Conservation (phyloP, 2,113 vertebrate genomes). For the Strigops habroptila region DNA sequence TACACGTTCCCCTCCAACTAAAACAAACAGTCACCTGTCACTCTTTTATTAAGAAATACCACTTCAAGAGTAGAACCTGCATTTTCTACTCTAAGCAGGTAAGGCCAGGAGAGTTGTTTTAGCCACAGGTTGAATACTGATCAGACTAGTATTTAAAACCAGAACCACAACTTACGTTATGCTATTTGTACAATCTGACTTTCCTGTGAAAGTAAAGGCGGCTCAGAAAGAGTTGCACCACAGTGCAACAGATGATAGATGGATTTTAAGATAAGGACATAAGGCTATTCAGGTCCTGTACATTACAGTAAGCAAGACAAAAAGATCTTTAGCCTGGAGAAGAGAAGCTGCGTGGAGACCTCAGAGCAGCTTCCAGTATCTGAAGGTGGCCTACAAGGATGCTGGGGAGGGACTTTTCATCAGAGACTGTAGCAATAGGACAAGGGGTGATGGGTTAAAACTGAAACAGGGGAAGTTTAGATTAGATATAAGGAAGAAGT, state of each 20-base stretch:
- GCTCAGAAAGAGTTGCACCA: neutral
- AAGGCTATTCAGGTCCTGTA: conserved; percentile 3
- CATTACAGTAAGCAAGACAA: conserved; percentile 14
- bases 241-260: conserved; percentile 18
- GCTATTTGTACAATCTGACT: neutral
- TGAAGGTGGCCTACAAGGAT: neutral
- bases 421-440: neutral
- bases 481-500: neutral
- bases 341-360: neutral
- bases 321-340: neutral
- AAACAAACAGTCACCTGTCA: neutral
- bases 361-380: neutral
- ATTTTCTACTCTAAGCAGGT: neutral
- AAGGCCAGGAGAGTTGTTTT: neutral
- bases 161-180: neutral
- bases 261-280: neutral
- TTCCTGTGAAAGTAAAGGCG: neutral
- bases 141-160: neutral
- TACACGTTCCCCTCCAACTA: neutral
- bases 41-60: neutral
- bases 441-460: neutral
- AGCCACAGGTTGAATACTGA: neutral
- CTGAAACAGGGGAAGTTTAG: neutral
- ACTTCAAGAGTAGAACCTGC: neutral
- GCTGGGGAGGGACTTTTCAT: neutral